Base-by-base conservation (phyloP, 2,888 invertebrate genomes). In the Phania funesta region DNA sequence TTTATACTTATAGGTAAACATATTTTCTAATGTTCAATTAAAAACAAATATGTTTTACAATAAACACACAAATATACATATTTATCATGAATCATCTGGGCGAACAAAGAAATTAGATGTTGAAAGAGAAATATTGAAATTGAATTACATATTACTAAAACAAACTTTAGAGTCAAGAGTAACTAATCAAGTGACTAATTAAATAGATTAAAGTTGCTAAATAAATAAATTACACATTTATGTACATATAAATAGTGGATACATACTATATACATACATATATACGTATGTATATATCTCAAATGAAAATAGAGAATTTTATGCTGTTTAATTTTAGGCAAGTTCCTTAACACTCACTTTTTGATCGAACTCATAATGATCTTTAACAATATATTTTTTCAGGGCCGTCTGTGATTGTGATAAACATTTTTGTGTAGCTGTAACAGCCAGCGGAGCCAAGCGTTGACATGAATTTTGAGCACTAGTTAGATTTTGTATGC, bases 311-410 rank as follows among this genome's bases (percentile, higher is more conserved):
- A n/a, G n/a, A n/a, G n/a, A n/a, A n/a, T n/a, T n/a, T n/a, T n/a
- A n/a, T n/a, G n/a, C n/a, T n/a, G n/a, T n/a, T n/a, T n/a, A n/a
- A n/a, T n/a, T n/a, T n/a, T n/a, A n/a, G n/a, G n/a, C n/a, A n/a
- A n/a, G 7, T 29, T 52, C 1, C 7, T 50, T 41, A 9, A 16
- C 70, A 83, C 89, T 87, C 87, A 94, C 96, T 92, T 95, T 96
- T 85, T 93, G 93, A 83, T 95, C 93, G 90, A 96, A 96, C 85
- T 96, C 96, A 80, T 94, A 94, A 87, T 95, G 95, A 90, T 94
- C 94, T 87, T 94, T 94, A 85, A 96, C 94, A 86, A 92, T 86
- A 85, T 93, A 89, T 82, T 88, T 89, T 75, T 89, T 90, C 13
- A 80, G 80, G 46, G 77, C 84, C 46, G 68, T 73, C 58, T 89